phyloP scores from a whole-genome alignment of 2,888 invertebrate species.

The Caenorhabditis afra region DNA sequence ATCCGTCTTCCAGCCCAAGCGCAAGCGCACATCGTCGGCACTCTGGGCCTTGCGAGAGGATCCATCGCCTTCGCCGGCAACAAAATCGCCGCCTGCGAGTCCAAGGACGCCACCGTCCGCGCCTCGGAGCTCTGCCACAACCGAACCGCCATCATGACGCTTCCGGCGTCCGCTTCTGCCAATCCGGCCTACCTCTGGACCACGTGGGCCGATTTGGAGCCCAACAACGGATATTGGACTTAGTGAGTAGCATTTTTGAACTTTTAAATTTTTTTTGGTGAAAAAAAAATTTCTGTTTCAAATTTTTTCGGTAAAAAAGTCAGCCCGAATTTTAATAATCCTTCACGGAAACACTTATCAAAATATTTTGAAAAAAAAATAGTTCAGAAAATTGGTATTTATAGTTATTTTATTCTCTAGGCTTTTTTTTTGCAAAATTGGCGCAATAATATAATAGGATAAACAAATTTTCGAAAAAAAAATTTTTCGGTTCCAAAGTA shows the following conservation, averaged over 20 bases:
- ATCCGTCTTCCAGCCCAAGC: constrained; percentile 4
- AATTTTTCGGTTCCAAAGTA: no score
- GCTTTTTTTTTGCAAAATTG: no score
- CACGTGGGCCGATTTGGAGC: constrained; percentile 23
- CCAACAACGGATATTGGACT: constrained; percentile 15
- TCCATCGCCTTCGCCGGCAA: constrained; percentile 19
- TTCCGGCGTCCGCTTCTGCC: constrained; percentile 14
- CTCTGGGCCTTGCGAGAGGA: neutral
- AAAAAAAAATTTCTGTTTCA: neutral
- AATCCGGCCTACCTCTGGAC: constrained; percentile 29
- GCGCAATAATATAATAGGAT: no score
- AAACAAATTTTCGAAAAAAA: no score
- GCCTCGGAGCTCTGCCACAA: constrained; percentile 6
- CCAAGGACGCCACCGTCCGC: neutral
- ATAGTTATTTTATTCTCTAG: no score
- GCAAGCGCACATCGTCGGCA: neutral
- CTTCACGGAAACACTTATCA: no score
- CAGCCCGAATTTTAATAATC: no score
- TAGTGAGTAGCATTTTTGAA: constrained; percentile 14
- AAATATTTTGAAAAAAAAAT: no score
- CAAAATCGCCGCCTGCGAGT: neutral
- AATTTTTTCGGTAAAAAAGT: no score
- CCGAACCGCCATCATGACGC: neutral
- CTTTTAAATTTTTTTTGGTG: neutral
- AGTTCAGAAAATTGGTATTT: no score